Percentiles rank a stretch among this genome's conserved stretches.
Evolutionary conservation across 2,113 vertebrate genomes (phyloP).

Genomic region (Menidia beryllina): DNA sequence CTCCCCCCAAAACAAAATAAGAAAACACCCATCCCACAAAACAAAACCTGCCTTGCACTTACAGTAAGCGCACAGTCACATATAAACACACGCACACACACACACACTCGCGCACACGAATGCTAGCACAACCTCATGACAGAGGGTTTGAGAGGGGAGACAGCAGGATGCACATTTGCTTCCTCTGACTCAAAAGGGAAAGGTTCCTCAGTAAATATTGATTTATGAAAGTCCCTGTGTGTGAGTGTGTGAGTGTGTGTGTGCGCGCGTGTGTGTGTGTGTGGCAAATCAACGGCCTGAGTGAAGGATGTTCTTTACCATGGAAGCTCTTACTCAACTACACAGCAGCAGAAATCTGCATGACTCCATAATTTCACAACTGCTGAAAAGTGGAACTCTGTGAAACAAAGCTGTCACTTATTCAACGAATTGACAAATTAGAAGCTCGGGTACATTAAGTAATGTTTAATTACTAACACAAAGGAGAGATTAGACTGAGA

Average conservation of each 20-base stretch:
- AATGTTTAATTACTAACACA: slow-evolving; percentile 68
- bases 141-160: slow-evolving; percentile 70
- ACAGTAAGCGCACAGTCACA: slow-evolving; percentile 53
- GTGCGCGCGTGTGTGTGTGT: slow-evolving; percentile 6
- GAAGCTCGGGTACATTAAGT: slow-evolving; percentile 57
- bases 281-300: slow-evolving; percentile 72
- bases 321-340: slow-evolving; percentile 70
- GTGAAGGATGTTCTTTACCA: slow-evolving; percentile 44
- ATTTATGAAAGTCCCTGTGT: slow-evolving; percentile 79
- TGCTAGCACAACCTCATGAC: slow-evolving; percentile 59
- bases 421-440: slow-evolving; percentile 68
- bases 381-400: slow-evolving; percentile 8
- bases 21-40: slow-evolving; percentile 71
- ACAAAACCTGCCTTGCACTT: slow-evolving; percentile 48
- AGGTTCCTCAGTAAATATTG: slow-evolving; percentile 86
- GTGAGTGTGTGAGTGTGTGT: slow-evolving; percentile 18
- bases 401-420: slow-evolving; percentile 28
- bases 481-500: slow-evolving; percentile 60
- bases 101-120: slow-evolving; percentile 22
- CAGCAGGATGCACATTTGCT: slow-evolving; percentile 87
- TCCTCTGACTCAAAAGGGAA: slow-evolving; percentile 84
- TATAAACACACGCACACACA: slow-evolving; percentile 33
- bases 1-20: slow-evolving; percentile 66
- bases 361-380: slow-evolving; percentile 55
- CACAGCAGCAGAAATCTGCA: slow-evolving; percentile 32